phyloP scores from a whole-genome alignment of 2,797 vertebrate species.

The Yasuhikotakia modesta region DNA sequence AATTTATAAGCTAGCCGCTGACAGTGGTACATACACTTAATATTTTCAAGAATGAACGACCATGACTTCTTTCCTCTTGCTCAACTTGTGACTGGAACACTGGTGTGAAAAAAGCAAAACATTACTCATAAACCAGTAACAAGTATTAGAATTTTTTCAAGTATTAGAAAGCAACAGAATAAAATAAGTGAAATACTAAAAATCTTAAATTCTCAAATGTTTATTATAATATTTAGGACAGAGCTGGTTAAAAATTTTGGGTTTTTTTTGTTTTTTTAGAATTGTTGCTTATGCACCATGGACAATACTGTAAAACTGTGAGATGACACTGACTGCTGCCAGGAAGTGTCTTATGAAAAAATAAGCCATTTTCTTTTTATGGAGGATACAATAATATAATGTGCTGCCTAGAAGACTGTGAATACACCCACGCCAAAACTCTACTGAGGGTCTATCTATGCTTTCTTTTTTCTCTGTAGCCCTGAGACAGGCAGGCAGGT shows the following conservation, averaged over 20 bases:
- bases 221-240: neutral
- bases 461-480: conserved; percentile 33
- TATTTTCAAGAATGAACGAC: neutral
- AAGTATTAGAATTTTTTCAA: neutral
- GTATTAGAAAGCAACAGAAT: neutral
- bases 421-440: conserved; percentile 38
- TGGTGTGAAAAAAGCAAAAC: neutral
- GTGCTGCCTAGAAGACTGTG: conserved; percentile 46
- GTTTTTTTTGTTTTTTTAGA: neutral
- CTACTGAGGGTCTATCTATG: conserved; percentile 27
- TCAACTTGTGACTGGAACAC: neutral
- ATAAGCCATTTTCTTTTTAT: conserved; percentile 61
- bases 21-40: neutral
- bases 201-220: neutral
- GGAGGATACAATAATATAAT: conserved; percentile 51
- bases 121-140: neutral
- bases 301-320: neutral
- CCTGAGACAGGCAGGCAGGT: conserved; percentile 41
- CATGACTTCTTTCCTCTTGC: neutral
- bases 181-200: neutral
- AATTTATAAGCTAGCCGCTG: neutral
- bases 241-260: neutral
- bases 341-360: conserved; percentile 37
- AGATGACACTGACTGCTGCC: conserved; percentile 5
- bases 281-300: conserved; percentile 5